A percentile compares a stretch with the other conserved stretches of the same genome.
Conservation (phyloP, 1,140 invertebrate genomes). For the Macrosteles quadrilineatus region DNA sequence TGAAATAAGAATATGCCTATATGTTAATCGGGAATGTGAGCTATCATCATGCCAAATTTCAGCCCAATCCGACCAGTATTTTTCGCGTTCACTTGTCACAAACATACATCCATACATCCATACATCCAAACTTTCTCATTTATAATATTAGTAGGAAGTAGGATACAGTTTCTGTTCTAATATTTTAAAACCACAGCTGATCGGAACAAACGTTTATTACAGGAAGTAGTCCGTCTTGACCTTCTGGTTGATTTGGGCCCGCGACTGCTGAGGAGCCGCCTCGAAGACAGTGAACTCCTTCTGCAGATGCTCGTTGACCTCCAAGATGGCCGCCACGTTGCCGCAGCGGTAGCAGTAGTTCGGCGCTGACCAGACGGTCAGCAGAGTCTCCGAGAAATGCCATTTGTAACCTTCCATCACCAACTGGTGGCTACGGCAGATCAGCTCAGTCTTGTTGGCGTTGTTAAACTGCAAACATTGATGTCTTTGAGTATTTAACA, state of each 20-base stretch:
- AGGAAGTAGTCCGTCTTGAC: background rate
- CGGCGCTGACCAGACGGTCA: conserved; percentile 99
- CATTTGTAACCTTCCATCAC: conserved; percentile 99
- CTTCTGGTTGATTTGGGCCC: conserved; percentile 50
- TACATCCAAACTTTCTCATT: too few species aligned
- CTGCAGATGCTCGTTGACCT: conserved; percentile 94
- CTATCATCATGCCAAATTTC: too few species aligned
- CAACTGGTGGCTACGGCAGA: conserved; percentile 97
- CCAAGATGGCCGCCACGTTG: conserved; percentile 97
- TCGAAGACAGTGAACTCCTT: conserved; percentile 98
- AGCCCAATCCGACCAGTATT: too few species aligned
- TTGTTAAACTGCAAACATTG: conserved; percentile 94
- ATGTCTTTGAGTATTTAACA: too few species aligned
- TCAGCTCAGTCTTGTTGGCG: conserved; percentile 97
- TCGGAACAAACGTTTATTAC: too few species aligned
- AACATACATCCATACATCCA: too few species aligned
- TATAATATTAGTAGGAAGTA: too few species aligned
- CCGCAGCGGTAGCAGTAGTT: conserved; percentile 99
- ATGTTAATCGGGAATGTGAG: too few species aligned
- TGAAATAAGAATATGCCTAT: too few species aligned
- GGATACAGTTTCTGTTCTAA: too few species aligned
- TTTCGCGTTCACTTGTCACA: too few species aligned
- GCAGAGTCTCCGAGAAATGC: conserved; percentile 98
- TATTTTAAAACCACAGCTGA: too few species aligned
- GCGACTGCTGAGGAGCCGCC: conserved; percentile 94